Conservation (phyloP, 2,888 invertebrate species). For the Heliconius aoede region DNA sequence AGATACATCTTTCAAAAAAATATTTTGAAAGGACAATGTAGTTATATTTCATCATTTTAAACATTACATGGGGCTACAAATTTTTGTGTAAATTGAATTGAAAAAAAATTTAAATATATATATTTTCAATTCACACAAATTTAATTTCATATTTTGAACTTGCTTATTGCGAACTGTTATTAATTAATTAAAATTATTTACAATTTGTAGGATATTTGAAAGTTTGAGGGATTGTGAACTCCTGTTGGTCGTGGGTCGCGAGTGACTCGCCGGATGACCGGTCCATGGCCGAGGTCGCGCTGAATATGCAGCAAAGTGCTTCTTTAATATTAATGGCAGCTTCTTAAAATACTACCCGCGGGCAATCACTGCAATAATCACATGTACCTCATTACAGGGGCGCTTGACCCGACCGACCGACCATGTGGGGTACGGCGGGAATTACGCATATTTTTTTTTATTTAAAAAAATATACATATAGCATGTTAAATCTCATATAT, state of each 20-base stretch:
- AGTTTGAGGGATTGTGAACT: conserved; percentile 13
- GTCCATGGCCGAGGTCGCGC: conserved; percentile 72
- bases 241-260: conserved; percentile 26
- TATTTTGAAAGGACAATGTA: not conserved
- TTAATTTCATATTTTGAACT: not conserved
- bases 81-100: too few relatives aligned
- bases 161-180: not conserved
- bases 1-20: not conserved
- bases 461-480: not conserved
- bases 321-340: conserved; percentile 74
- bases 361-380: conserved; percentile 68
- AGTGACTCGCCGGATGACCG: conserved; percentile 64
- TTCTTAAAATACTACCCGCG: conserved; percentile 69
- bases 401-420: conserved; percentile 63
- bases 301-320: conserved; percentile 71
- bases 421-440: conserved; percentile 27
- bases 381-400: conserved; percentile 65
- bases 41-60: not conserved
- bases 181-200: not conserved
- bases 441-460: not conserved
- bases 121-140: not conserved
- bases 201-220: not conserved
- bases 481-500: not conserved
- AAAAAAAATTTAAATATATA: too few relatives aligned
- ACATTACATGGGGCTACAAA: not conserved